phyloP scores from a whole-genome alignment of 2,113 vertebrate species.

The Semicossyphus pulcher region DNA sequence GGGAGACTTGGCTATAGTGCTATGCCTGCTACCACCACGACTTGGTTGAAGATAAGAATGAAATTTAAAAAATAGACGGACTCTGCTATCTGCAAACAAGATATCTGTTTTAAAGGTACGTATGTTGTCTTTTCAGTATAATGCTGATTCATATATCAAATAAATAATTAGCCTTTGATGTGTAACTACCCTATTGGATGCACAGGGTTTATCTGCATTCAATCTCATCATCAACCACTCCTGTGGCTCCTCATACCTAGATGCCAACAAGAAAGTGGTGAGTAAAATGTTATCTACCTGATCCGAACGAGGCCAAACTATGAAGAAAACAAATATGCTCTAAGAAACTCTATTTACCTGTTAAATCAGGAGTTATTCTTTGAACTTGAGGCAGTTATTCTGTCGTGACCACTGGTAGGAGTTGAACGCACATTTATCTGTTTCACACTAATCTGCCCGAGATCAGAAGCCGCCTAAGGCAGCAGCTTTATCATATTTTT shows the following conservation, averaged over 20 bases:
- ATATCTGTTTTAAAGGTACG: too few species aligned
- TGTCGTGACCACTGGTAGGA: neutral
- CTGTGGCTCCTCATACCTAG: too few species aligned
- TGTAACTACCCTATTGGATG: neutral
- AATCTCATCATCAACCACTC: neutral
- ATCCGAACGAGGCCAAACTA: too few species aligned
- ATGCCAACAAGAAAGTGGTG: too few species aligned
- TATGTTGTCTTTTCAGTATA: neutral
- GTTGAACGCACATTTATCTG: conserved; percentile 28
- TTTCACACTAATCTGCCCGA: conserved; percentile 34
- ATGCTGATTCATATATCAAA: neutral
- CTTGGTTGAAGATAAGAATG: neutral
- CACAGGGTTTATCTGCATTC: neutral
- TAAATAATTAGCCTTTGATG: too few species aligned
- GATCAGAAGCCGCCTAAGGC: conserved; percentile 56
- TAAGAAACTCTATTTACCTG: too few species aligned
- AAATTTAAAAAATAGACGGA: neutral
- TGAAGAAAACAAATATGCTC: too few species aligned
- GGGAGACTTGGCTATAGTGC: neutral
- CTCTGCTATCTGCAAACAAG: neutral
- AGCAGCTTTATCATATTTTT: conserved; percentile 64
- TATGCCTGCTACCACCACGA: neutral
- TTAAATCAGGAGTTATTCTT: neutral
- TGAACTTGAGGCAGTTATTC: too few species aligned
- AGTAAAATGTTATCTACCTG: too few species aligned